Evolutionary conservation across 1,140 invertebrate genomes (phyloP).

Genomic region (Trichonephila inaurata): DNA sequence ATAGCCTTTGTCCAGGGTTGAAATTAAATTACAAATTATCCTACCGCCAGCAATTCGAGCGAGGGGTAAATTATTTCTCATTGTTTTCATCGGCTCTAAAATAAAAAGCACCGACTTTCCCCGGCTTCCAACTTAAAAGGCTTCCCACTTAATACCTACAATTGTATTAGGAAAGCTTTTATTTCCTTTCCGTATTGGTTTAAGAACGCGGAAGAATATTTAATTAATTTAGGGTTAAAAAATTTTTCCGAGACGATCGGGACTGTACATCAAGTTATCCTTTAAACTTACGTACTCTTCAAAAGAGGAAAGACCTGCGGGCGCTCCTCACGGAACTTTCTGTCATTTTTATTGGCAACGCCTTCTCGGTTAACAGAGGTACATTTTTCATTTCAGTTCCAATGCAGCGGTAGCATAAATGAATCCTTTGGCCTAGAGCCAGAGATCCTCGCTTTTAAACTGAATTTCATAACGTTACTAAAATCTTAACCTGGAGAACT

Average conservation of each 20-base stretch:
- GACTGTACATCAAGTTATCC: constrained; percentile 1
- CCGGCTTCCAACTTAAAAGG: background rate
- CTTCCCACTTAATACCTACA: background rate
- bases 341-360: background rate
- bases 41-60: too few species aligned
- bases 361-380: background rate
- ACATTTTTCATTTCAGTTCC: background rate
- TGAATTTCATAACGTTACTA: background rate
- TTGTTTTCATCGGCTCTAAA: background rate
- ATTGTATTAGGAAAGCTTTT: background rate
- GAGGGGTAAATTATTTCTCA: background rate
- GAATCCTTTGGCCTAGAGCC: background rate
- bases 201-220: constrained; percentile 1
- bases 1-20: background rate
- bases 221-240: background rate
- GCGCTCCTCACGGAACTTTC: background rate
- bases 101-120: background rate
- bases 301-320: background rate
- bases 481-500: background rate
- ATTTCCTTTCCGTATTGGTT: background rate
- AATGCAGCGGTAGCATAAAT: background rate
- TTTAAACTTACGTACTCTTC: constrained; percentile 15
- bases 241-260: background rate
- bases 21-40: too few species aligned
- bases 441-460: background rate